These are phyloP conservation scores for Athrips mouffetella DNA, from an alignment of 2,888 invertebrate species.

Conservation along the genomic window DNA sequence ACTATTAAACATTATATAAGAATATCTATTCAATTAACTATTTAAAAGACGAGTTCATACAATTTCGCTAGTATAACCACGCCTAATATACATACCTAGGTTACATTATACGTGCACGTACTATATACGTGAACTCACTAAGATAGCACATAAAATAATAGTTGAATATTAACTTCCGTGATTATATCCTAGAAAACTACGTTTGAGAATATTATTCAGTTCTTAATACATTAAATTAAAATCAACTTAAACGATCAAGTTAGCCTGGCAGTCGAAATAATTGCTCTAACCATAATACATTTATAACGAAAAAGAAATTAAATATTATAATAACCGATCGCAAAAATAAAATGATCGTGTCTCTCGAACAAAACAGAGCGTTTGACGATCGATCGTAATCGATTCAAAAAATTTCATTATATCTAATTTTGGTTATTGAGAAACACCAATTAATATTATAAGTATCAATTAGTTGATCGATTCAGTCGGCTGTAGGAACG, in stretches of 20 bases:
- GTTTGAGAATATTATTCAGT: conserved; percentile 20
- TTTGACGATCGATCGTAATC: conserved; percentile 1
- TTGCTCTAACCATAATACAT: conserved; percentile 21
- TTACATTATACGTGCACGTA: not conserved
- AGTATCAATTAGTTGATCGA: conserved; percentile 27
- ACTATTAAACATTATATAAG: conserved; percentile 46
- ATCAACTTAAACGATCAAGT: conserved; percentile 35
- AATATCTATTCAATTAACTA: conserved; percentile 56
- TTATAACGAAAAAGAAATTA: conserved; percentile 21
- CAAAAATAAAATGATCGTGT: conserved; percentile 29
- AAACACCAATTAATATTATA: conserved; percentile 32
- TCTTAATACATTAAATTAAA: conserved; percentile 14
- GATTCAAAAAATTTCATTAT: conserved; percentile 30
- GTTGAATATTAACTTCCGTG: conserved; percentile 7
- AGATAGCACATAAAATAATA: conserved; percentile 13
- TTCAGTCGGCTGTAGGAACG: conserved; percentile 9
- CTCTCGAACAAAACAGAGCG: conserved; percentile 13
- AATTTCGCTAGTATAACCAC: not conserved
- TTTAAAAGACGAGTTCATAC: conserved; percentile 31
- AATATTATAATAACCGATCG: conserved; percentile 22
- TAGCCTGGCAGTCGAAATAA: conserved; percentile 28
- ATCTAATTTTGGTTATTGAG: conserved; percentile 44
- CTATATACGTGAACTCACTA: conserved; percentile 5
- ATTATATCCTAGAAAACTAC: conserved; percentile 17
- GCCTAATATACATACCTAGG: conserved; percentile 9